Evolutionary conservation across 2,113 vertebrate species (phyloP), one percentile per base, ranked within the genome.

Genomic region (Platysternon megacephalum): DNA sequence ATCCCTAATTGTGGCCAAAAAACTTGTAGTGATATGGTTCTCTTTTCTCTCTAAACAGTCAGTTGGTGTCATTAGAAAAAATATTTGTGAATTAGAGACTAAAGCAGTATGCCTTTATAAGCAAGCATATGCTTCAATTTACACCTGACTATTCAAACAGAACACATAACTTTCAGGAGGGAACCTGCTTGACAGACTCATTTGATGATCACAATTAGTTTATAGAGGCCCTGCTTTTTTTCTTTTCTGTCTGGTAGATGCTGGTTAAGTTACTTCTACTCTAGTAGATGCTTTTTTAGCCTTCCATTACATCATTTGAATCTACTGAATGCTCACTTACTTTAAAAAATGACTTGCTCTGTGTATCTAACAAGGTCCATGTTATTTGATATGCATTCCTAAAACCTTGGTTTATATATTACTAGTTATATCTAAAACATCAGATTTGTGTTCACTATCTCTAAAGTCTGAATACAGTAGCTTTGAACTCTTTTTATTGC

Each of bases 391-490:
- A 19, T 82, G 26, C 29, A 61, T 82, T 89, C n/a, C 19, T 94
- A 29, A 44, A 76, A 79, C 49, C 86, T 84, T 26, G 26, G 5
- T 26, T 13, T 81, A 10, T 26, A 81, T 53, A 21, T 81, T 58
- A 58, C 28, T 61, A 44, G 56, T 80, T 88, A 58, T 9, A 5
- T 72, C 42, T 28, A 72, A 84, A 89, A 6, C 6, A 35, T 5
- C 16, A 12, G 44, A 19, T 84, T 87, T 28, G 78, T 89, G 35
- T 53, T 4, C 0, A 0, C 17, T 72, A 11, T 84, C 78, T 32
- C n/a, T 58, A 11, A 82, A 26, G 68, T n/a, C 29, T 19, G 11
- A 79, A 53, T 0, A 0, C 46, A 49, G 6, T 32, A n/a, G 51
- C 26, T 89, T 82, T 48, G 72, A 86, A 82, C 0, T 2, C 11